Conservation (phyloP, 92 coral and sea anemone species). For the Paragorgia papillata region DNA sequence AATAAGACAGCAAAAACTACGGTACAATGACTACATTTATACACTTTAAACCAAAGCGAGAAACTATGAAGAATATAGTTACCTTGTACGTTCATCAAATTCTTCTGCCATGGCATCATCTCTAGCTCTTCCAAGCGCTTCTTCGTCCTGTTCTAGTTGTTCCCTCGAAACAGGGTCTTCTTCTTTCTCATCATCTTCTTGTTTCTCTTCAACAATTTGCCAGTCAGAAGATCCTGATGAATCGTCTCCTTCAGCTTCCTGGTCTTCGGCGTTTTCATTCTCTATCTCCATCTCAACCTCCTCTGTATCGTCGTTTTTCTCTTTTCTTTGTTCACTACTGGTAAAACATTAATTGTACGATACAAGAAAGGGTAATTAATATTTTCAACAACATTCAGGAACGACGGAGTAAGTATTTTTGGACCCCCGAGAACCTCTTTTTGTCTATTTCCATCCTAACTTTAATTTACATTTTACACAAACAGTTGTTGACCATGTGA, state of each 20-base stretch:
- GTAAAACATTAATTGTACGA: too few relatives aligned
- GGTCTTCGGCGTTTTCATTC: slow-evolving; percentile 57
- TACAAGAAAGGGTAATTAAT: too few relatives aligned
- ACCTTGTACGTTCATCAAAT: slow-evolving; percentile 88
- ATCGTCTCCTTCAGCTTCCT: slow-evolving; percentile 91
- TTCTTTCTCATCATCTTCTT: slow-evolving; percentile 62
- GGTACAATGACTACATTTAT: too few relatives aligned
- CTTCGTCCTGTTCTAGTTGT: slow-evolving; percentile 93
- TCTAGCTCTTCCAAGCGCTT: slow-evolving; percentile 92
- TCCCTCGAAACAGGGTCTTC: slow-evolving; percentile 75
- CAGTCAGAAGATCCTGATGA: slow-evolving; percentile 69
- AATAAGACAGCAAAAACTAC: too few relatives aligned
- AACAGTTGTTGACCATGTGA: too few relatives aligned
- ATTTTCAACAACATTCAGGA: too few relatives aligned
- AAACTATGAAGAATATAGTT: too few relatives aligned
- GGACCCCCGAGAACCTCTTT: too few relatives aligned
- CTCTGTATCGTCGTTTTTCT: slow-evolving; percentile 65
- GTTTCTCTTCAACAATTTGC: slow-evolving; percentile 56
- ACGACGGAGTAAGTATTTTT: too few relatives aligned
- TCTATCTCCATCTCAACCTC: slow-evolving; percentile 62
- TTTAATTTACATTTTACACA: too few relatives aligned
- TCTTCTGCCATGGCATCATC: slow-evolving; percentile 96
- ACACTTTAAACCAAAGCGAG: too few relatives aligned
- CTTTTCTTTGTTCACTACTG: slow-evolving; percentile 49
- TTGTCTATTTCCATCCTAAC: too few relatives aligned